phyloP scores from a whole-genome alignment of 2,888 invertebrate genomes.

The Acanthococcus lagerstroemiae region DNA sequence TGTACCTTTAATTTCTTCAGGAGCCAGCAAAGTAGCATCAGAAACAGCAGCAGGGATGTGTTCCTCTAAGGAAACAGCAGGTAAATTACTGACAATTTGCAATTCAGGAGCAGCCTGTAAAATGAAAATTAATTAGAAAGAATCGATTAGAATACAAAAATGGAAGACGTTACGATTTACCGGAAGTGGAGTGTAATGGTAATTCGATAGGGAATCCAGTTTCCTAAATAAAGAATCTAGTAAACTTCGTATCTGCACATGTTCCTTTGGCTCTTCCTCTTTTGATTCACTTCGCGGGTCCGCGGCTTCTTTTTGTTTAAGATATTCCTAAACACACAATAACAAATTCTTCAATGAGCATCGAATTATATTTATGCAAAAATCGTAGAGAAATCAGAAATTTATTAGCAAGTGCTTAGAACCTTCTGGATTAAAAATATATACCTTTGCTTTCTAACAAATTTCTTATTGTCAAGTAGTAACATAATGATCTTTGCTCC shows the following conservation, averaged over 20 bases:
- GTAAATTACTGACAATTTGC: conserved; percentile 79
- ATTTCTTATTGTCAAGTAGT: no score
- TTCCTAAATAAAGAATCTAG: conserved; percentile 71
- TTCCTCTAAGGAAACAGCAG: conserved; percentile 88
- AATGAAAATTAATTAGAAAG: conserved; percentile 1
- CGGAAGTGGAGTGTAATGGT: conserved; percentile 84
- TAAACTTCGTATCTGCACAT: conserved; percentile 62
- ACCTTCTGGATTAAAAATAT: no score
- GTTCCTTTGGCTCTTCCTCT: conserved; percentile 60
- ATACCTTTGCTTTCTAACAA: no score
- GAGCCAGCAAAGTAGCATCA: conserved; percentile 75
- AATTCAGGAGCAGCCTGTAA: conserved; percentile 67
- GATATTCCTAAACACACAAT: conserved; percentile 50
- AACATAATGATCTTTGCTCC: no score
- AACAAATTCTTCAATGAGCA: not conserved
- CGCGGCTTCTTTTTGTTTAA: conserved; percentile 53
- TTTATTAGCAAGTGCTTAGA: no score
- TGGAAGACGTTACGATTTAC: conserved; percentile 37
- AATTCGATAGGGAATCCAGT: conserved; percentile 85
- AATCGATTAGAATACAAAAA: not conserved
- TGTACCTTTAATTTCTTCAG: conserved; percentile 74
- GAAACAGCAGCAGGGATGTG: conserved; percentile 83
- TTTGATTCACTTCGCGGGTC: conserved; percentile 49
- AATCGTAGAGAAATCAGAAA: not conserved
- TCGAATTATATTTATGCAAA: not conserved